These are phyloP conservation scores for Eupithecia tripunctaria DNA, from an alignment of 2,888 invertebrate species.

Conservation along the genomic window DNA sequence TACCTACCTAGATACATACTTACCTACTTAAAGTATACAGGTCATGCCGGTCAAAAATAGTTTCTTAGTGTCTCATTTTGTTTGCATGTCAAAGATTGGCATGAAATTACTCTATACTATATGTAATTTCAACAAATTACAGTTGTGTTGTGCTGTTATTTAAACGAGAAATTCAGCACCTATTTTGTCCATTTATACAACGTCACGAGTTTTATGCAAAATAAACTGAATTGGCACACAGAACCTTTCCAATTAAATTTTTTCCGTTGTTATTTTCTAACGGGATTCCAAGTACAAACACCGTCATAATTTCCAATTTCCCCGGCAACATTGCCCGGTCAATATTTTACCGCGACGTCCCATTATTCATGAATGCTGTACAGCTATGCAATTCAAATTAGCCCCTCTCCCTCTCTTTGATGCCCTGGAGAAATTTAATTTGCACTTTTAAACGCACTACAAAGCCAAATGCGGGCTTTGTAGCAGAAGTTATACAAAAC, in stretches of 20 bases:
- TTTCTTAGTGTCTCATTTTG: neutral
- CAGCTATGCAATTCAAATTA: slow-evolving; percentile 70
- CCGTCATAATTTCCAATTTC: slow-evolving; percentile 13
- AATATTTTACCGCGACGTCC: slow-evolving; percentile 47
- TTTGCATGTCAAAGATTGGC: slow-evolving; percentile 2
- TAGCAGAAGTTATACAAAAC: slow-evolving; percentile 22
- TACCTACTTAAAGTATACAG: neutral
- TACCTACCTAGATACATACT: neutral
- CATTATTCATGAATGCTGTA: slow-evolving; percentile 68
- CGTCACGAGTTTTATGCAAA: neutral
- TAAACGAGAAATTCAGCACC: neutral
- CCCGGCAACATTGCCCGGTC: slow-evolving; percentile 15
- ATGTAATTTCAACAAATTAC: neutral
- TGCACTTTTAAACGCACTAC: slow-evolving; percentile 63
- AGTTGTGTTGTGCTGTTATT: neutral
- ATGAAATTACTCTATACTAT: neutral
- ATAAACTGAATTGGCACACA: neutral
- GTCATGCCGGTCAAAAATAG: slow-evolving; percentile 1
- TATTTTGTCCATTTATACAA: neutral
- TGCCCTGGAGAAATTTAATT: slow-evolving; percentile 69
- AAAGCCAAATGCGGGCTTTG: slow-evolving; percentile 53
- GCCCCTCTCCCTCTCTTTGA: slow-evolving; percentile 54
- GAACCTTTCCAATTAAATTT: neutral
- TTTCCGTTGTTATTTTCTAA: neutral
- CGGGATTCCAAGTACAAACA: neutral